Evolutionary conservation across 2,113 vertebrate species (phyloP).

Genomic region (Zeus faber): DNA sequence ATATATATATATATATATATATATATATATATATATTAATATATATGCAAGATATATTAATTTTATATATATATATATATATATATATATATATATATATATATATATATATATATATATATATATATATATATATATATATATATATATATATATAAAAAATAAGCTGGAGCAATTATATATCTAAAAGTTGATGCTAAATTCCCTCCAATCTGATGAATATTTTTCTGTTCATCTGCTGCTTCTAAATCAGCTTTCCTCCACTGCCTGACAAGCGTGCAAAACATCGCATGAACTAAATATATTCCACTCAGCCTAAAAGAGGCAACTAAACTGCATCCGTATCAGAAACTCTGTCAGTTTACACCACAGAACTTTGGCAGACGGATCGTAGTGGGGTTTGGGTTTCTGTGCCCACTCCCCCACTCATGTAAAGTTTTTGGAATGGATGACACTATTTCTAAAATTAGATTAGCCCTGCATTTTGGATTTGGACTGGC

Average conservation of each 20-base stretch:
- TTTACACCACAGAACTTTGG: not conserved
- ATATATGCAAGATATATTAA: no score
- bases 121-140: no score
- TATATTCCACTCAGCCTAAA: not conserved
- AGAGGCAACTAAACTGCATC: not conserved
- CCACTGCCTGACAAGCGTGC: constrained; percentile 6
- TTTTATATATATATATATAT: no score
- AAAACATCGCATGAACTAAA: not conserved
- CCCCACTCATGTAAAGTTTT: constrained; percentile 37
- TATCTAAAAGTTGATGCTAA: no score
- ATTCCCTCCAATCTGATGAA: no score
- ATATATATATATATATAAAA: no score
- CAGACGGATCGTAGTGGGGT: constrained; percentile 22
- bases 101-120: no score
- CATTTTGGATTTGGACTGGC: constrained; percentile 56
- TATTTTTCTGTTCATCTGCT: no score
- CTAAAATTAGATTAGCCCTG: constrained; percentile 57
- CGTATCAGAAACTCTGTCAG: not conserved
- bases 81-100: no score
- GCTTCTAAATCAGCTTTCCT: constrained; percentile 7
- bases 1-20: no score
- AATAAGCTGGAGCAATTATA: no score
- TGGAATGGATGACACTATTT: constrained; percentile 53
- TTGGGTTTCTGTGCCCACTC: constrained; percentile 23
- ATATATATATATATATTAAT: no score